Evolutionary conservation across 2,888 invertebrate genomes (phyloP).

Genomic region (Deroplatys truncata): DNA sequence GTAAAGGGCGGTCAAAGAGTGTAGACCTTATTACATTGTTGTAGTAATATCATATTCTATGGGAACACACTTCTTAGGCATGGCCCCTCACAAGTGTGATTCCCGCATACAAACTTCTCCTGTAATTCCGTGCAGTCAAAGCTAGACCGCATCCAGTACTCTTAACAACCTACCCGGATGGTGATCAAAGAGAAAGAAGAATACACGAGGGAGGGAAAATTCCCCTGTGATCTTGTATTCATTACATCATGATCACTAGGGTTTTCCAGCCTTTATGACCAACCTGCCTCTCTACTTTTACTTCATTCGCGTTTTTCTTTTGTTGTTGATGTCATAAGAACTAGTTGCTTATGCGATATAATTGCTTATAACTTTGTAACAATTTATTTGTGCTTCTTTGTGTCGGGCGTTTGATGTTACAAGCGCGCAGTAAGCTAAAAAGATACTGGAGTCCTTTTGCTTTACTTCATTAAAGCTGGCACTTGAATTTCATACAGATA

Average conservation of each 20-base stretch:
- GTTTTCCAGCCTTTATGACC: background rate
- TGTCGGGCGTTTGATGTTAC: background rate
- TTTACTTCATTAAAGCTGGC: no score
- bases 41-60: no score
- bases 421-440: background rate
- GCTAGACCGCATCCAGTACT: no score
- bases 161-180: background rate
- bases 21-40: no score
- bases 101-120: no score
- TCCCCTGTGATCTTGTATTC: background rate
- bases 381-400: background rate
- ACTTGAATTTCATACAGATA: no score
- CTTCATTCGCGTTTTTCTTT: background rate
- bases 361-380: no score
- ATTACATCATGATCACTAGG: background rate
- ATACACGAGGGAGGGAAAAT: background rate
- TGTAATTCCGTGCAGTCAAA: no score
- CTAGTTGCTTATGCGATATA: no score
- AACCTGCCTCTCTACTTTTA: background rate
- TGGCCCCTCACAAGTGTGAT: no score
- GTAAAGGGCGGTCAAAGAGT: no score
- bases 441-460: background rate
- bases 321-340: background rate
- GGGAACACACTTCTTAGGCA: no score
- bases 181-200: background rate